Percentiles rank a stretch among this genome's conserved stretches.
Evolutionary conservation across 1,140 invertebrate species (phyloP).

Genomic region (Matsumurasca onukii): DNA sequence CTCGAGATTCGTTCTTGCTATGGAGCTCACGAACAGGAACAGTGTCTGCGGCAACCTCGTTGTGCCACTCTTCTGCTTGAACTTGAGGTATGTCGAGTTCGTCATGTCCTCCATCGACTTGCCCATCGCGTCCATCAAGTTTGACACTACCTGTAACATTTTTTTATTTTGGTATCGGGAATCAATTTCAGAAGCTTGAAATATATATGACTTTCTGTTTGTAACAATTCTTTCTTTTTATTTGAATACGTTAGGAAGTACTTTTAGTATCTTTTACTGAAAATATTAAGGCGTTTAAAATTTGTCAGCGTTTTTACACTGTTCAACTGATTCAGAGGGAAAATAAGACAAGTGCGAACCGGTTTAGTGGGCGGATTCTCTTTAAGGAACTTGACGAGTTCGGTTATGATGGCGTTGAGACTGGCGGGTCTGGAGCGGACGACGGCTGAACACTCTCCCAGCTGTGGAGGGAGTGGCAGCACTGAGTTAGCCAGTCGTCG

Average conservation of each 20-base stretch:
- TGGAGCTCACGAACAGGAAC: slow-evolving; percentile 86
- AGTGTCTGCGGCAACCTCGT: slow-evolving; percentile 67
- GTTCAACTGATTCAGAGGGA: too few species aligned
- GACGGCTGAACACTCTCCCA: slow-evolving; percentile 65
- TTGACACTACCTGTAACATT: slow-evolving; percentile 57
- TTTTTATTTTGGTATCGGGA: too few species aligned
- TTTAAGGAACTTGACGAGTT: slow-evolving; percentile 64
- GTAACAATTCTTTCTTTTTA: too few species aligned
- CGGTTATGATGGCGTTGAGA: slow-evolving; percentile 55
- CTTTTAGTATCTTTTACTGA: too few species aligned
- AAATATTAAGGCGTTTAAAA: too few species aligned
- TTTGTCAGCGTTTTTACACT: too few species aligned
- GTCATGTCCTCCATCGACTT: slow-evolving; percentile 95
- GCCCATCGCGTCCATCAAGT: slow-evolving; percentile 74
- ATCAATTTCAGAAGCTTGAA: too few species aligned
- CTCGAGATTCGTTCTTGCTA: slow-evolving; percentile 91
- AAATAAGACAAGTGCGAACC: too few species aligned
- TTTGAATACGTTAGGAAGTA: too few species aligned
- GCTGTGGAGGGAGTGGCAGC: slow-evolving; percentile 80
- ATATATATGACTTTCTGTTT: too few species aligned
- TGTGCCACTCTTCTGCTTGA: slow-evolving; percentile 55
- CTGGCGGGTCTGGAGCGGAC: slow-evolving; percentile 55
- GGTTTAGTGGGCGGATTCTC: slow-evolving; percentile 57
- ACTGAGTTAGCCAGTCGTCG: slow-evolving; percentile 92
- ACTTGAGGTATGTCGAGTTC: slow-evolving; percentile 68